Evolutionary conservation across 2,888 invertebrate species (phyloP), one percentile per base, ranked within the genome.

Genomic region (Polyommatus icarus): DNA sequence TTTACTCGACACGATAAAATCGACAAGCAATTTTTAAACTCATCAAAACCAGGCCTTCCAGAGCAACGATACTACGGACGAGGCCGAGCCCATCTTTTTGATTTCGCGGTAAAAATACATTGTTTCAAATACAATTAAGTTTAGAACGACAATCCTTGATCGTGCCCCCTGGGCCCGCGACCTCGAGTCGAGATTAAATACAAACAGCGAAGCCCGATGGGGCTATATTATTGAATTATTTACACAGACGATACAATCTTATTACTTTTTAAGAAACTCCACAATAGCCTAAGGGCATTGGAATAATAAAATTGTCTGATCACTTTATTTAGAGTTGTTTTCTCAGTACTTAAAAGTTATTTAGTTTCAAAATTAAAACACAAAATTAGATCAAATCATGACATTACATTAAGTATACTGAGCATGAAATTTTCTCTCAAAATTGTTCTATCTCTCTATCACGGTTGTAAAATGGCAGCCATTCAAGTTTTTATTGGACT

Each of bases 171-270:
- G 67, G 67, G 67, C 24, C 10, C 24, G 24, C 61, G 29, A 67
- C 67, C 67, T 67, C 67, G 67, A 6, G 67, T 32, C 67, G 4
- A 67, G 29, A 67, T 67, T 32, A 67, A 32, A 67, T 67, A 67
- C 29, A 67, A 67, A 67, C 67, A 32, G 32, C 32, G 29, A 12
- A 32, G 67, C 67, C 67, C 67, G 15, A 67, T 29, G 67, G 18
- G 67, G 29, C 29, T 29, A 67, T 67, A 6, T 67, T 67, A 67
- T 67, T 67, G 29, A 67, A 67, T 67, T 67, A 32, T 18, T 67
- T 15, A 67, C 32, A 67, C 67, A 67, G 3, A 32, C 29, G 67
- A 67, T 67, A 67, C 29, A 32, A 67, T 32, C 6, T 67, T 32
- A 67, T 67, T 32, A 20, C 12, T 67, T 29, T 67, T 29, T 67